phyloP scores from a whole-genome alignment of 2,888 invertebrate species.

The Drosophila leonis region DNA sequence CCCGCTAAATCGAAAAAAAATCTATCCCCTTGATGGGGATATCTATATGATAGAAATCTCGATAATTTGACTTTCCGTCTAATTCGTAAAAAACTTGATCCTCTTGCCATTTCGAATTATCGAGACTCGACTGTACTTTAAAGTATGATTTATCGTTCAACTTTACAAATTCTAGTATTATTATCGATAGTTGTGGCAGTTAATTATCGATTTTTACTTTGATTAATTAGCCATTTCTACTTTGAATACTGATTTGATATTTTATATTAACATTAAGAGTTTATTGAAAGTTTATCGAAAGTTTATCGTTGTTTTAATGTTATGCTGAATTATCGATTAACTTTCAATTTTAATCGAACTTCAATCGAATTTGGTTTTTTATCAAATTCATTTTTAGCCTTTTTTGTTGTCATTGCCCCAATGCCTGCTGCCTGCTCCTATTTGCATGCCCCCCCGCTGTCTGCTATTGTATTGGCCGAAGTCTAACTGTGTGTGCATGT shows the following conservation, averaged over 20 bases:
- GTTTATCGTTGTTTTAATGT: too few species aligned
- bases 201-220: not conserved
- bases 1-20: too few species aligned
- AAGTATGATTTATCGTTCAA: too few species aligned
- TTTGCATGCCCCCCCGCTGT: slow-evolving; percentile 11
- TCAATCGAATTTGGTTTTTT: slow-evolving; percentile 1
- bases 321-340: not conserved
- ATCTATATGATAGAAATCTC: too few species aligned
- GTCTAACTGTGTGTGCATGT: slow-evolving; percentile 20
- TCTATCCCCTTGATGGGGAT: too few species aligned
- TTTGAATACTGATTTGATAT: not conserved
- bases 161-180: not conserved
- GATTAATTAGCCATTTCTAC: not conserved
- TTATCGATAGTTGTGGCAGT: not conserved
- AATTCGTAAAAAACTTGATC: too few species aligned
- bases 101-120: too few species aligned
- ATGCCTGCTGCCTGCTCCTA: not conserved
- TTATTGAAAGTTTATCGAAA: not conserved
- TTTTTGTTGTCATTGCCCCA: slow-evolving; percentile 4
- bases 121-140: too few species aligned
- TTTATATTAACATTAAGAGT: accelerated
- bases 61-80: too few species aligned
- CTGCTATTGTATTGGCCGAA: slow-evolving; percentile 40
- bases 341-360: not conserved
- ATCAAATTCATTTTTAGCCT: not conserved